Evolutionary conservation across 2,113 vertebrate genomes (phyloP), one percentile per base, ranked within the genome.

Genomic region (Crotalus horridus): DNA sequence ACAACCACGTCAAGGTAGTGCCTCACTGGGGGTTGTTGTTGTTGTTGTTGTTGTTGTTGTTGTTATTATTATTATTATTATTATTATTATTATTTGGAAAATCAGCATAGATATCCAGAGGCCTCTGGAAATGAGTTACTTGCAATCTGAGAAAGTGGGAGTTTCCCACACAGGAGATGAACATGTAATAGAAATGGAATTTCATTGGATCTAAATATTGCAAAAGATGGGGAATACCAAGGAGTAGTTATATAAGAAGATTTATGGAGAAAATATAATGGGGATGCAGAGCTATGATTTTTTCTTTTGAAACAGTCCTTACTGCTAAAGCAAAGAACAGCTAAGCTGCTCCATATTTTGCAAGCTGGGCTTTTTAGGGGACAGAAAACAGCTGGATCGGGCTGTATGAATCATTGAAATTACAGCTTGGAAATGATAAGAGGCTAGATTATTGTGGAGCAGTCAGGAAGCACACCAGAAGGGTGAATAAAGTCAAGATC

Each of bases 391-490:
- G n/a, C 64, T 74, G 64, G 69, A 74, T 74, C 1, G 0, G 64
- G 29, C 29, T 74, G 6, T 33, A 33, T n/a, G 15, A 33, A 74
- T 15, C 64, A 74, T 74, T 74, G 69, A 33, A 74, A 74, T 74
- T 33, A 74, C n/a, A 33, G n/a, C n/a, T 74, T 20, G 69, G 69
- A 17, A 13, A 0, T 33, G n/a, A 74, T 5, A 74, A 74, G n/a
- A 33, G n/a, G 69, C 69, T 13, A 74, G 69, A 15, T 74, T 74
- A 17, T 33, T 33, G n/a, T 33, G 69, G n/a, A 69, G 4, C 4
- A 33, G 29, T 11, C 11, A n/a, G 61, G 11, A 3, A 1, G 11
- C 1, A n/a, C 11, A 5, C 12, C 29, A 0, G 29, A 74, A 5
- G 12, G 64, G 1, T 17, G 5, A 74, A 74, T 17, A 74, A 74